Evolutionary conservation across 2,113 vertebrate species (phyloP), one percentile per base, ranked within the genome.

Genomic region (Rhinoptilus africanus): DNA sequence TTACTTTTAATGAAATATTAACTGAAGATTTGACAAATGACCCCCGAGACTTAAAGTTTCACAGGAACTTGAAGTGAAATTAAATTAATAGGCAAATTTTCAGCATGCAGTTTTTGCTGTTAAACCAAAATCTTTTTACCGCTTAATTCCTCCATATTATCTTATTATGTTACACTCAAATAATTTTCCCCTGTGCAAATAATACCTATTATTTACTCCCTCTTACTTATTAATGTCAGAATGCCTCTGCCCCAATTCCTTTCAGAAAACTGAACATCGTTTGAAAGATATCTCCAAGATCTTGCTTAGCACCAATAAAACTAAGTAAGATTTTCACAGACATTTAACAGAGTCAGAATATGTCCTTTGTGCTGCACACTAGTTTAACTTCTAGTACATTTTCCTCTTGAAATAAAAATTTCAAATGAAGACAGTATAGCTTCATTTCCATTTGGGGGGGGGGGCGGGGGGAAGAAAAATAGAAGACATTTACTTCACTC

Each of bases 1-100:
- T 97, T 95, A 92, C 91, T 89, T 96, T 78, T 92, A 93, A 94
- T 95, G 60, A 97, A 96, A 97, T 88, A 93, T 97, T 94, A 96
- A 83, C 24, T 11, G 83, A 78, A 86, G 60, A 88, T 95, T 95
- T 97, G 94, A 95, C 85, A 96, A 96, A 96, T 91, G 78, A 91
- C 60, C 92, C 88, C 74, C 72, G 92, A 97, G 96, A 95, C 78
- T 88, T 86, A 24, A 95, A 85, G 67, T 89, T 96, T 95, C 85
- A 63, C 80, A 76, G 37, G 74, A 97, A 93, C 88, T 88, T 81
- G 83, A 60, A 95, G 64, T 59, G 78, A 94, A 89, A 95, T 88
- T 88, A 93, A 93, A 96, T 97, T 90, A 96, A 95, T 64, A 78
- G 91, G 63, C 43, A 89, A 77, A 89, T 95, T 92, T 95, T 87